Conservation (phyloP, 2,888 invertebrate species). For the Selenia dentaria region DNA sequence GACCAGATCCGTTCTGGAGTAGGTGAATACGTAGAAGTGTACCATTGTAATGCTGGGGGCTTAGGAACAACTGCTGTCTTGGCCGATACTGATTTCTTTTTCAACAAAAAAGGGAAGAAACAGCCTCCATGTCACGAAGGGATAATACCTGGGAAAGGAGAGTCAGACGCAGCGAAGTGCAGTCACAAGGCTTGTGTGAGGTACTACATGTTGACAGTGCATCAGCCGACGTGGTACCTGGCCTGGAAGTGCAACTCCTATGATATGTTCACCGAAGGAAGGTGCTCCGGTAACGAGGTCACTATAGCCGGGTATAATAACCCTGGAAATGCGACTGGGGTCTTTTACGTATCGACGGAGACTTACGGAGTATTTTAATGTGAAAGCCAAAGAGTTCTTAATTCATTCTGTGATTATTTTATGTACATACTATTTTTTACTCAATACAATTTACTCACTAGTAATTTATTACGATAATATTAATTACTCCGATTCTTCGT, state of each 20-base stretch:
- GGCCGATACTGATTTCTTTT: constrained; percentile 84
- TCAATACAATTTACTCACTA: too few relatives aligned
- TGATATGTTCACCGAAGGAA: constrained; percentile 57
- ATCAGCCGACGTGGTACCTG: constrained; percentile 56
- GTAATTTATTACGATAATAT: too few relatives aligned
- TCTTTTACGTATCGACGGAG: constrained; percentile 70
- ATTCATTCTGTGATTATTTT: not conserved
- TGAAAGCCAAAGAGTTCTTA: too few relatives aligned
- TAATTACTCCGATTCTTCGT: too few relatives aligned
- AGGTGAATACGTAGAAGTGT: constrained; percentile 84
- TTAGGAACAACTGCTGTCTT: constrained; percentile 77
- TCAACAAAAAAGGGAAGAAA: constrained; percentile 82
- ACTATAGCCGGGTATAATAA: constrained; percentile 72
- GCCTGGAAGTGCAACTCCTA: constrained; percentile 70
- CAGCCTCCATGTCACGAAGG: constrained; percentile 81
- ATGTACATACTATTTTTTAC: too few relatives aligned
- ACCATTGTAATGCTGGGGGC: constrained; percentile 85
- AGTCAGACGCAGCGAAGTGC: constrained; percentile 68
- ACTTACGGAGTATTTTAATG: constrained; percentile 50
- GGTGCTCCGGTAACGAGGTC: constrained; percentile 62
- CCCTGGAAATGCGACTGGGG: constrained; percentile 72
- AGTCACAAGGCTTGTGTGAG: constrained; percentile 73
- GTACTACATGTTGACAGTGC: constrained; percentile 63
- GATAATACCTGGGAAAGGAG: constrained; percentile 61
- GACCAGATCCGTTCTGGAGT: constrained; percentile 80